phyloP scores from a whole-genome alignment of 2,797 vertebrate genomes.

The Peromyscus aztecus region DNA sequence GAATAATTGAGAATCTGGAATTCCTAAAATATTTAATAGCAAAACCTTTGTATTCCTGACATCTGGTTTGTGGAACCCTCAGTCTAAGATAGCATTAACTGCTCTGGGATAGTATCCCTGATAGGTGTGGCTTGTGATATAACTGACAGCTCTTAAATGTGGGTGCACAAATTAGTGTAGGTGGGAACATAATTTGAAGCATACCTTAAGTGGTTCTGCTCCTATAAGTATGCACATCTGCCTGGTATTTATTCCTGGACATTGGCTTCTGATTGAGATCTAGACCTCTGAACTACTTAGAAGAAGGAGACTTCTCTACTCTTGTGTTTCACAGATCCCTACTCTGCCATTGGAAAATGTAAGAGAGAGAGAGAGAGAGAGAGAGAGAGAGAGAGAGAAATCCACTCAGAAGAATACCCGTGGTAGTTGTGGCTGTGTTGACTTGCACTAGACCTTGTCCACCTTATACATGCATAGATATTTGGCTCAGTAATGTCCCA shows the following conservation, averaged over 20 bases:
- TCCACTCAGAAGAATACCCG: not conserved
- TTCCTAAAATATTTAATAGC: not conserved
- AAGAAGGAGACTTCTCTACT: not conserved
- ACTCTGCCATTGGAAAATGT: not conserved
- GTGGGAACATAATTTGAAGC: not conserved
- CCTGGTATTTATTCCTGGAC: rapidly evolving
- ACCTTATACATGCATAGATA: not conserved
- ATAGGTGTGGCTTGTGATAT: not conserved
- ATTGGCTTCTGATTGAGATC: not conserved
- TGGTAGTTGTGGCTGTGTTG: not conserved
- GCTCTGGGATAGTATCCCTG: not conserved
- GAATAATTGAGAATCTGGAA: not conserved
- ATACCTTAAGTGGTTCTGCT: not conserved
- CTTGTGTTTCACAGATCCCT: not conserved
- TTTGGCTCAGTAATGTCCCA: not conserved
- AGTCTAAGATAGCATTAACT: not conserved
- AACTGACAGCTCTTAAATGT: not conserved
- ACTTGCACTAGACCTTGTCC: not conserved
- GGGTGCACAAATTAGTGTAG: not conserved
- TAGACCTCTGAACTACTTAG: not conserved
- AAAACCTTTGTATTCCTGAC: not conserved
- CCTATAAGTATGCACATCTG: not conserved
- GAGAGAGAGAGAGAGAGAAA: not conserved
- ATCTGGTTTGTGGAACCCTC: not conserved
- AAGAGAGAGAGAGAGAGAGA: not conserved